Conservation (phyloP, 2,113 vertebrate species). For the Rutilus rutilus region DNA sequence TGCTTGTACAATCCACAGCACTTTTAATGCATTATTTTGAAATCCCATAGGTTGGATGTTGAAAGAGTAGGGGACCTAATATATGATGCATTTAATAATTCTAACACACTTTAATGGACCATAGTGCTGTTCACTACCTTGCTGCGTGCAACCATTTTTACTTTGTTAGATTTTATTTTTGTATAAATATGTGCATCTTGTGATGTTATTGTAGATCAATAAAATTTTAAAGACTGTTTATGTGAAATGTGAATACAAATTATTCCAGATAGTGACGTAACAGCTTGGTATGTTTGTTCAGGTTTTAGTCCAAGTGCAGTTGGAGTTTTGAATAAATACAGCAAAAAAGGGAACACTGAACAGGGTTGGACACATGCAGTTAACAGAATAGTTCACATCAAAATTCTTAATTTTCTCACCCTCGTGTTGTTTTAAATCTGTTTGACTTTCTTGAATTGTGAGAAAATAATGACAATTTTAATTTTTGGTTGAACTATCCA, state of each 20-base stretch:
- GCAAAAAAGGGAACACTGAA: not conserved
- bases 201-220: constrained; percentile 26
- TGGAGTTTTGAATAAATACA: not conserved
- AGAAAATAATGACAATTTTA: no score
- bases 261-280: not conserved
- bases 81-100: constrained; percentile 9
- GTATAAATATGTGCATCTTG: not conserved
- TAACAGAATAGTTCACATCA: no score
- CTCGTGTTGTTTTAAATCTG: no score
- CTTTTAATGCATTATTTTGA: constrained; percentile 3
- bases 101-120: constrained; percentile 14
- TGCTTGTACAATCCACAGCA: constrained; percentile 34
- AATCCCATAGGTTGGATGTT: not conserved
- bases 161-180: constrained; percentile 38
- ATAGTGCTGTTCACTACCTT: constrained; percentile 2
- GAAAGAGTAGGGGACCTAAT: not conserved
- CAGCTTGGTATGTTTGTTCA: not conserved
- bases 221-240: not conserved
- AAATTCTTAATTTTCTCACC: no score
- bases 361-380: no score
- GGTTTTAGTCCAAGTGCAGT: not conserved
- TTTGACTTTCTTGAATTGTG: no score
- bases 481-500: no score
- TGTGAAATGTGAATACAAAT: not conserved
- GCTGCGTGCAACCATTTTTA: not conserved